Base-by-base conservation (phyloP, 1,140 invertebrate genomes). In the Daktulosphaira vitifoliae region DNA sequence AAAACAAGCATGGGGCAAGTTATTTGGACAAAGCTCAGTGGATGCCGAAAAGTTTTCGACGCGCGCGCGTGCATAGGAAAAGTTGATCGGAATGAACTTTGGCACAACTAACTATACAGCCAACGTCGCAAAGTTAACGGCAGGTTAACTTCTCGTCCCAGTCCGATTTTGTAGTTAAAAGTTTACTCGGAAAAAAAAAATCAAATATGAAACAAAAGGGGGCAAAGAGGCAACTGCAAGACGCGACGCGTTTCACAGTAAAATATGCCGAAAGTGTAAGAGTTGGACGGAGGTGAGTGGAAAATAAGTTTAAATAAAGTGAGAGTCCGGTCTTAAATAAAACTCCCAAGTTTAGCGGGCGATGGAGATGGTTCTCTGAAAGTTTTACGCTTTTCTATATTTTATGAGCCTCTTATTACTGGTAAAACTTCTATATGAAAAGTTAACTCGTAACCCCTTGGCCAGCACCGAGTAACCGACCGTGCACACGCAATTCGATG, bases 371-470 rank as follows among this genome's bases (percentile, higher is more conserved):
- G 26, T 25, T 25, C 42, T 62, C 56, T 38, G 56, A 62, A 62
- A 62, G 56, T 62, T 62, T 62, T 62, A 62, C 56, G 56, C 42
- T 25, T 46, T 62, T 62, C 56, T 62, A 62, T 62, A 62, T 62
- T 62, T 62, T 62, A 62, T 62, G 56, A 62, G 56, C 56, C 56
- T 48, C 56, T 46, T 62, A 62, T 62, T 62, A 62, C 42, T 62
- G 56, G 42, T 11, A 42, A 54, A 66, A 66, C 66, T 66, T 66
- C 56, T 62, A 66, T 66, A 44, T 62, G 54, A 66, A 66, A 66
- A 66, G 66, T 66, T 66, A 66, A 50, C 66, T 59, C 66, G 59
- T 66, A 66, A 66, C 54, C 56, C 56, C 56, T 48, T 39, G 6
- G 11, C 22, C 53, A 33, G 8, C 50, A 15, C 18, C n/a, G n/a